Evolutionary conservation across 2,888 invertebrate genomes (phyloP), one percentile per base, ranked within the genome.

Genomic region (Synanthedon andrenaeformis): DNA sequence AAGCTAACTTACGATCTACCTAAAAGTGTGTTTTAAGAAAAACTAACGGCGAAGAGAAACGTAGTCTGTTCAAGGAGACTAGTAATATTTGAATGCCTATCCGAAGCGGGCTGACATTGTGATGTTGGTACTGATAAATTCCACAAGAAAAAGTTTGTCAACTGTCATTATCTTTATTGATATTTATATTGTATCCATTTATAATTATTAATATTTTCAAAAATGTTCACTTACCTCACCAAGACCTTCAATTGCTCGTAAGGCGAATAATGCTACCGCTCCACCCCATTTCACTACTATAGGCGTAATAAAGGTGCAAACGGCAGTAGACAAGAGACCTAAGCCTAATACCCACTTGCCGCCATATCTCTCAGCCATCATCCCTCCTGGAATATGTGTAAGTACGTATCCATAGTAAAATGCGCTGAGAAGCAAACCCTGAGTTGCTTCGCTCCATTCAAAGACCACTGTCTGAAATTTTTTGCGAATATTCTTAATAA

Each of bases 341-440:
- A 93, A 68, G 0, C 94, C 94, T 4, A 96, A 85, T 0, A 94
- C 91, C 88, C 94, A 93, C 79, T 96, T 96, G 3, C 95, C 96
- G 11, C 96, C 96, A 61, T 92, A 94, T 59, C 89, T 90, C 66
- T 94, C 94, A 0, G 96, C 92, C 53, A 96, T 66, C 70, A 93
- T 89, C 41, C 95, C 96, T 28, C 95, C 96, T 0, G 96, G 96
- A 11, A 96, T 76, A 65, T 96, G 96, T 0, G 95, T 95, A 0
- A 95, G 55, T 1, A 95, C 90, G 72, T 96, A 96, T 0, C 96
- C 95, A 83, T 94, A 95, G 79, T 94, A 96, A 74, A 96, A 96
- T 0, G 94, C 91, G 13, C 94, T 92, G 1, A 96, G 82, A 11
- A 95, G 90, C n/a, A 93, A 67, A 0, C 95, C 95, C 81, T 94